Evolutionary conservation across 2,888 invertebrate genomes (phyloP).

Genomic region (Dasypogon diadema): DNA sequence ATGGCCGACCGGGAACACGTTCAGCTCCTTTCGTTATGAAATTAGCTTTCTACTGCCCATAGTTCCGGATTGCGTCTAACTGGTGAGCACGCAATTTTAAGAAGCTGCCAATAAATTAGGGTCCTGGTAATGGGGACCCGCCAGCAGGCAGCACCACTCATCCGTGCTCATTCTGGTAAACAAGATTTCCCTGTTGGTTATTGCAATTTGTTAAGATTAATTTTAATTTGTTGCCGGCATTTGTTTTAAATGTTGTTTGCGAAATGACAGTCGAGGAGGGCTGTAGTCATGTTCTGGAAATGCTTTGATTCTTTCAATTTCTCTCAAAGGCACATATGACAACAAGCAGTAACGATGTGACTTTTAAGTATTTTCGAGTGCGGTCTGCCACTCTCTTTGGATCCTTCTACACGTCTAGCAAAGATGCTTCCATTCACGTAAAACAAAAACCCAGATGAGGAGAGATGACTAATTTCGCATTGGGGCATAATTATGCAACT

Average conservation of each 20-base stretch:
- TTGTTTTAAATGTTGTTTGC: no score
- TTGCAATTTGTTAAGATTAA: conserved; percentile 33
- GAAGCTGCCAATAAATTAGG: conserved; percentile 46
- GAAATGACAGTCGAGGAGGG: no score
- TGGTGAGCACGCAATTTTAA: conserved; percentile 37
- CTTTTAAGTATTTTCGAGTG: no score
- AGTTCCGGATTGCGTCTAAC: conserved; percentile 17
- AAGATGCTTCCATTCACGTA: no score
- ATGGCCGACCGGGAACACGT: neutral
- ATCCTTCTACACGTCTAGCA: no score
- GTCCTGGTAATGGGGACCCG: neutral
- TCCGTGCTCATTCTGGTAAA: conserved; percentile 17
- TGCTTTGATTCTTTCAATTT: no score
- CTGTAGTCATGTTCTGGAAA: no score
- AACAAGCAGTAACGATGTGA: neutral
- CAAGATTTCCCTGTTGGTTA: conserved; percentile 25
- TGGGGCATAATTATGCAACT: no score
- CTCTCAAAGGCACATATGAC: no score
- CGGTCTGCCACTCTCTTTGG: no score
- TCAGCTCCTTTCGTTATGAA: conserved; percentile 42
- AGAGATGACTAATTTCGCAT: no score
- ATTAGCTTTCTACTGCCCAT: conserved; percentile 21
- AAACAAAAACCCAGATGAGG: no score
- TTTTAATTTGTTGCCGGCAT: conserved; percentile 41
- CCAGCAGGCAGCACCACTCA: neutral